Evolutionary conservation across 2,888 invertebrate species (phyloP).

Genomic region (Diplazon laetatorius): DNA sequence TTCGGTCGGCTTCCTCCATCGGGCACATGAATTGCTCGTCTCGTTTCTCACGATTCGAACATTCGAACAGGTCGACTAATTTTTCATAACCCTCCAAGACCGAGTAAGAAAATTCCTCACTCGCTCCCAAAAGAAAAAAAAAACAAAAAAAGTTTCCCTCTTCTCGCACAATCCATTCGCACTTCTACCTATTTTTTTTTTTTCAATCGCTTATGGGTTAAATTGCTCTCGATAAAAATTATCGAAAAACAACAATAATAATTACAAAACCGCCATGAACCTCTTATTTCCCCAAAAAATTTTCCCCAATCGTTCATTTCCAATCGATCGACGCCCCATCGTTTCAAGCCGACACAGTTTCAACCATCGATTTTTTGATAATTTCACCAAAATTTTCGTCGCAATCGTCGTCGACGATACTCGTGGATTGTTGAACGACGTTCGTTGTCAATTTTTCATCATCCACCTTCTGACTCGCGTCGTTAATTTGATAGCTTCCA

Average conservation of each 20-base stretch:
- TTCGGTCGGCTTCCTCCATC: background rate
- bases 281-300: too few relatives aligned
- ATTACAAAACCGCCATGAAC: background rate
- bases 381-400: conserved; percentile 95
- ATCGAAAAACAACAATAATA: background rate
- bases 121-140: background rate
- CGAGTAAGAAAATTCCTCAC: background rate
- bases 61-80: background rate
- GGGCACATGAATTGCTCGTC: background rate
- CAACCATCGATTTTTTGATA: conserved; percentile 96
- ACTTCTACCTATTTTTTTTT: conserved; percentile 6
- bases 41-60: conserved; percentile 6
- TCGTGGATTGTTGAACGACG: conserved; percentile 57
- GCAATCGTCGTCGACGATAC: conserved; percentile 81
- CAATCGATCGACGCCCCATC: too few relatives aligned
- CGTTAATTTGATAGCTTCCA: conserved; percentile 65
- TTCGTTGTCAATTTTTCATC: conserved; percentile 65
- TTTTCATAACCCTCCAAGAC: conserved; percentile 9
- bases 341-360: conserved; percentile 92
- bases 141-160: background rate
- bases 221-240: background rate
- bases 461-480: conserved; percentile 57
- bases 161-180: background rate
- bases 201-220: background rate
- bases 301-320: background rate